Base-by-base conservation (phyloP, 2,113 vertebrate genomes). In the Phocoena phocoena region DNA sequence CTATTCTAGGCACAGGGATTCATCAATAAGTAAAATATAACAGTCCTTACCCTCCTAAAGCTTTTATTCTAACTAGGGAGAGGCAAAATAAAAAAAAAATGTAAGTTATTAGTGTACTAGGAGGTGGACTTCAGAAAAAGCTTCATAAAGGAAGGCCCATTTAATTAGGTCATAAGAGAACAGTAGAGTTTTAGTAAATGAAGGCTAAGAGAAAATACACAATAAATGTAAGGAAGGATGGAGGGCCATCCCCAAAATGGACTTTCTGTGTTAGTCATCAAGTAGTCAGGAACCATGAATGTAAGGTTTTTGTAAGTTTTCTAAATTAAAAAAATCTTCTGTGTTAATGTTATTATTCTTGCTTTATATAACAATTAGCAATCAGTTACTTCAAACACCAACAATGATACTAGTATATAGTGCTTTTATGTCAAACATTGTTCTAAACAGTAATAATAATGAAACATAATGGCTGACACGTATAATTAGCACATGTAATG, bases 1-100 rank as follows among this genome's bases (percentile, higher is more conserved):
- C 62, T 95, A 50, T 94, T 90, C 28, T 94, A 77, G 67, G 47
- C 33, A 58, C 38, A 62, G 4, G 36, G 47, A 94, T 55, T 89
- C 70, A 90, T 76, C 80, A 23, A 63, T 79, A 73, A 93, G 58
- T 94, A 74, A 91, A 91, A 71, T 50, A 33, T 21, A 96, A 26
- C 33, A 60, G 15, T 88, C 33, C 23, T 28, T 83, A 20, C 44
- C 18, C 65, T 82, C n/a, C 58, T 82, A 25, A 88, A 88, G 20
- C 31, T 82, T 94, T 58, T 58, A 58, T 58, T 58, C 55, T 58
- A 21, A 62, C 18, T 84, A 38, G 71, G 33, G 4, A 68, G 71
- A 87, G n/a, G 55, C 15, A 80, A 71, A 81, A 50, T 65, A 88
- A 63, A 70, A 77, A 67, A 73, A 90, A 97, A 77, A n/a, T 85